These are phyloP conservation scores for Melipona bicolor DNA, from an alignment of 2,888 invertebrate species.

Conservation along the genomic window DNA sequence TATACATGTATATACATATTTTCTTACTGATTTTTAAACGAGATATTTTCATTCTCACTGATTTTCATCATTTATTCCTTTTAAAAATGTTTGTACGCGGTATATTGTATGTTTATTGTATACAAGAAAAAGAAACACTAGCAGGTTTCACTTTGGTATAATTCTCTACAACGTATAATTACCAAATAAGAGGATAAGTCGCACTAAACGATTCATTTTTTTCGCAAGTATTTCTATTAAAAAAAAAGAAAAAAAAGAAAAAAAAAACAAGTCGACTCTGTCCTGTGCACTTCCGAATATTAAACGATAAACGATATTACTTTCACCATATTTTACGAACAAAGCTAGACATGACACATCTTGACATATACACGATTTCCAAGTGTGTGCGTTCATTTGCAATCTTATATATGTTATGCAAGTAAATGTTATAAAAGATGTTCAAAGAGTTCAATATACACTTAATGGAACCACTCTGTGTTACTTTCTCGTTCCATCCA, in stretches of 20 bases:
- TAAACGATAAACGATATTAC: conserved; percentile 30
- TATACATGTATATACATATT: conserved; percentile 44
- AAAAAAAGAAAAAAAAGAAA: neutral
- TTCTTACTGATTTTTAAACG: conserved; percentile 53
- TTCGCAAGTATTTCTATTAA: neutral
- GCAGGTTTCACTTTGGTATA: neutral
- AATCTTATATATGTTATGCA: conserved; percentile 37
- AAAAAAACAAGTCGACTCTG: neutral
- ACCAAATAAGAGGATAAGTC: neutral
- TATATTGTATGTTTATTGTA: conserved; percentile 17
- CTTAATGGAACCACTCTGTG: conserved; percentile 18
- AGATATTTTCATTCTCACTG: conserved; percentile 39
- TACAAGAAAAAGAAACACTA: neutral
- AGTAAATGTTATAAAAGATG: conserved; percentile 58
- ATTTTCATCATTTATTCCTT: conserved; percentile 30
- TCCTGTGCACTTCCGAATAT: neutral
- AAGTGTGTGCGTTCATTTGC: conserved; percentile 44
- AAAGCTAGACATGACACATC: conserved; percentile 1
- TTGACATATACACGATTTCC: conserved; percentile 18
- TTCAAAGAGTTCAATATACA: conserved; percentile 56
- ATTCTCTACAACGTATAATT: conserved; percentile 1
- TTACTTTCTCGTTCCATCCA: neutral
- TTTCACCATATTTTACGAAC: conserved; percentile 24
- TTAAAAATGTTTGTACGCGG: conserved; percentile 10
- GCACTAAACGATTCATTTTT: neutral